phyloP scores from a whole-genome alignment of 2,888 invertebrate genomes.

The Coelopa pilipes region DNA sequence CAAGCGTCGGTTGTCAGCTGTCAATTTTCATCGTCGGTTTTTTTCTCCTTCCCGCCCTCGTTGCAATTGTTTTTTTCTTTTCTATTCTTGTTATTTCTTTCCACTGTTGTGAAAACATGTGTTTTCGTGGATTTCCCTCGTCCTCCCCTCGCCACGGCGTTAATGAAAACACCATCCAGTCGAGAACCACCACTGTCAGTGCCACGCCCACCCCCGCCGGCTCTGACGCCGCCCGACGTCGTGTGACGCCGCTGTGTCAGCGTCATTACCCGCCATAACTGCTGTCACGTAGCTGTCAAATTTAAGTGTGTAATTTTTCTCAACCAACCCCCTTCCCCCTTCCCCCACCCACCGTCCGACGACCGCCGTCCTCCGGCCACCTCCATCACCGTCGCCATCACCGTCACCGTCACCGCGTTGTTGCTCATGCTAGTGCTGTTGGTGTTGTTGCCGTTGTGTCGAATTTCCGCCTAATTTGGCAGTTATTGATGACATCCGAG shows the following conservation, averaged over 20 bases:
- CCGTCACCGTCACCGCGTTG: too few relatives aligned
- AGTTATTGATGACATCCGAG: too few relatives aligned
- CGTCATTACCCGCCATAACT: slow-evolving; percentile 31
- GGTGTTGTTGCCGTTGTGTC: too few relatives aligned
- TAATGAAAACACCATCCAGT: too few relatives aligned
- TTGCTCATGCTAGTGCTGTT: too few relatives aligned
- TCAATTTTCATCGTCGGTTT: slow-evolving; percentile 42
- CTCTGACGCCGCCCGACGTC: slow-evolving; percentile 5
- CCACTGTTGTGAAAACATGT: slow-evolving; percentile 50
- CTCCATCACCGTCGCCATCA: too few relatives aligned
- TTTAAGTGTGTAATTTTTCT: slow-evolving; percentile 41
- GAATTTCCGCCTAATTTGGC: too few relatives aligned
- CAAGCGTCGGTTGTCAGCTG: slow-evolving; percentile 45
- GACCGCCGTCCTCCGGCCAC: too few relatives aligned
- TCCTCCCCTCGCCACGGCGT: too few relatives aligned
- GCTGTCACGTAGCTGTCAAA: slow-evolving; percentile 59
- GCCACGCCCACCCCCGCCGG: too few relatives aligned
- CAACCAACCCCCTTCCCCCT: not conserved
- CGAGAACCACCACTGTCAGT: too few relatives aligned
- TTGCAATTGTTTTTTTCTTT: slow-evolving; percentile 8
- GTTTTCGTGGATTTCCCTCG: slow-evolving; percentile 37
- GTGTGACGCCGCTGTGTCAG: not conserved
- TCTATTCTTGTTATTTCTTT: slow-evolving; percentile 39
- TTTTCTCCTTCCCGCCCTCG: slow-evolving; percentile 19
- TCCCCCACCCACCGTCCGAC: too few relatives aligned